These are phyloP conservation scores for Chionodraco myersi DNA, from an alignment of 2,113 vertebrate species.

Conservation along the genomic window DNA sequence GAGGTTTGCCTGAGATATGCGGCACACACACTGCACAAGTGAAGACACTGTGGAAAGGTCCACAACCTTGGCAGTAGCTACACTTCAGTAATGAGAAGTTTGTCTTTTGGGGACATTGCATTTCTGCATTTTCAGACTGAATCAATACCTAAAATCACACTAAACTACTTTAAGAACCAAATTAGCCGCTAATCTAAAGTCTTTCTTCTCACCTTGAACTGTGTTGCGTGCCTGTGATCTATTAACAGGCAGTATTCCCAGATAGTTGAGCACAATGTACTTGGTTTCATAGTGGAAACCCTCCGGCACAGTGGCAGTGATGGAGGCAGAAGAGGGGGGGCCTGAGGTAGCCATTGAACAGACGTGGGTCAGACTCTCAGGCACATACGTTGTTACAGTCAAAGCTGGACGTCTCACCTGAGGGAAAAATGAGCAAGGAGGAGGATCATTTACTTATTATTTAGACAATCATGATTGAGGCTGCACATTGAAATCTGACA, in stretches of 20 bases:
- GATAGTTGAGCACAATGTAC: slow-evolving; percentile 93
- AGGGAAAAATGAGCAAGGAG: slow-evolving; percentile 13
- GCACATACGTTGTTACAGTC: slow-evolving; percentile 69
- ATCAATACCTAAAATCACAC: neutral
- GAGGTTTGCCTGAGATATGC: neutral
- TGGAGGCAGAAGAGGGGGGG: slow-evolving; percentile 64
- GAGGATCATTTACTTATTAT: neutral
- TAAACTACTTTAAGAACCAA: neutral
- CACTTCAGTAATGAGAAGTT: neutral
- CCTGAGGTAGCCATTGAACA: slow-evolving; percentile 80
- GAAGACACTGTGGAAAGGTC: fast-evolving
- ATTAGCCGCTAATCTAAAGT: neutral
- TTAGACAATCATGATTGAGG: neutral
- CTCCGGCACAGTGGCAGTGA: slow-evolving; percentile 84
- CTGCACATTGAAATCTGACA: neutral
- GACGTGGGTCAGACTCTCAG: slow-evolving; percentile 67
- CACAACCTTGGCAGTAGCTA: neutral
- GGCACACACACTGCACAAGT: neutral
- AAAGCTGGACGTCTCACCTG: slow-evolving; percentile 63
- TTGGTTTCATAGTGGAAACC: slow-evolving; percentile 96
- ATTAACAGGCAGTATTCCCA: slow-evolving; percentile 85
- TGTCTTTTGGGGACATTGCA: neutral
- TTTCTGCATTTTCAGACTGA: neutral
- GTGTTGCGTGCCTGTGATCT: slow-evolving; percentile 68
- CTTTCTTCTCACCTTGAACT: slow-evolving; percentile 63